A percentile compares a stretch with the other conserved stretches of the same genome.
Conservation (phyloP, 2,888 invertebrate genomes). For the Odontomyia ornata region DNA sequence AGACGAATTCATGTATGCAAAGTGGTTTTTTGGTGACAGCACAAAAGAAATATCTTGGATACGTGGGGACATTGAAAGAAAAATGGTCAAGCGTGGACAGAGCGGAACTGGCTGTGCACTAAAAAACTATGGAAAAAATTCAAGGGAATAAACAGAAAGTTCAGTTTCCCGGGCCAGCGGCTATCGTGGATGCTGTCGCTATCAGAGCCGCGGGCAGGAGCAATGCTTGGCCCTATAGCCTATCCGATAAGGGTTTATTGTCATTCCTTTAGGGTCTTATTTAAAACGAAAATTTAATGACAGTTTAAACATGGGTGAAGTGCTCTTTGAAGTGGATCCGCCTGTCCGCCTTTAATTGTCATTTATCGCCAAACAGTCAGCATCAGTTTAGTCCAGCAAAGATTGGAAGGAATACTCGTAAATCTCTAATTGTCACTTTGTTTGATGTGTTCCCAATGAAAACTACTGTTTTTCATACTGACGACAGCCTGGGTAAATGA, state of each 20-base stretch:
- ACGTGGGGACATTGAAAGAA: slow-evolving; percentile 46
- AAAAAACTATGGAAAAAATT: slow-evolving; percentile 41
- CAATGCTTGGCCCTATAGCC: background rate
- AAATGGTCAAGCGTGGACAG: slow-evolving; percentile 43
- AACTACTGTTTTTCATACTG: background rate
- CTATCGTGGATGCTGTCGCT: background rate
- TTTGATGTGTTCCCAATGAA: slow-evolving; percentile 31
- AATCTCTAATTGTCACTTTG: slow-evolving; percentile 43
- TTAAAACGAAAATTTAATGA: slow-evolving; percentile 45
- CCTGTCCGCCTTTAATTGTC: slow-evolving; percentile 39
- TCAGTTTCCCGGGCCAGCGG: slow-evolving; percentile 1
- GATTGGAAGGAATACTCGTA: background rate
- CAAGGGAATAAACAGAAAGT: slow-evolving; percentile 33
- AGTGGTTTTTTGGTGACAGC: slow-evolving; percentile 56
- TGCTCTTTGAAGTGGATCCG: slow-evolving; percentile 38
- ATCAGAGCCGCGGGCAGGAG: background rate
- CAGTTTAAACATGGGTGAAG: slow-evolving; percentile 37
- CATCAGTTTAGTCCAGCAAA: background rate
- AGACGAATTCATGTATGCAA: slow-evolving; percentile 64
- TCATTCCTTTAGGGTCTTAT: slow-evolving; percentile 43
- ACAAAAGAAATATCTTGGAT: slow-evolving; percentile 54
- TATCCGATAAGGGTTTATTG: slow-evolving; percentile 40
- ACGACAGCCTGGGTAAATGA: background rate
- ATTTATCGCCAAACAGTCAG: slow-evolving; percentile 33
- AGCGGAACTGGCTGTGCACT: background rate